Evolutionary conservation across 2,797 vertebrate genomes (phyloP), one percentile per base, ranked within the genome.

Genomic region (Melanotaenia parkinsoni): DNA sequence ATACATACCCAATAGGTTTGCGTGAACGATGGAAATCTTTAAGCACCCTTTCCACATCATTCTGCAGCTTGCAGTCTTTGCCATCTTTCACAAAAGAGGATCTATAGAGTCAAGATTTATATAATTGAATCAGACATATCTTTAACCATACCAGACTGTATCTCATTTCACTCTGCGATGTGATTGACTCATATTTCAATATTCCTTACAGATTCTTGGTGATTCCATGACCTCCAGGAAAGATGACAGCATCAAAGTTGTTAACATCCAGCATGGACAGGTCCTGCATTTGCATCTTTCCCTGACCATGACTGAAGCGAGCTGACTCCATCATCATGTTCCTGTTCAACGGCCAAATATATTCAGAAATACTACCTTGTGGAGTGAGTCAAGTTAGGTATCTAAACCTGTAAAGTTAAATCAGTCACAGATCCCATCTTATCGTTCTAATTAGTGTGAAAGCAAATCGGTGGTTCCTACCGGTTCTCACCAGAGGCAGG

Each of bases 291-390:
- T 93, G 91, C 78, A 79, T 90, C 85, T 40, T 83, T 62, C 92
- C 93, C 58, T 94, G 89, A 16, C 89, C 85, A 3, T 94, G 94
- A 66, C 87, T 91, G 89, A 94, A 95, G 47, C 93, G 90, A 32
- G 93, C 90, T 0, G 94, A 82, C 83, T 95, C 94, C 58, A 90
- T 82, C 92, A 95, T 92, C 86, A 91, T 88, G 90, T 94, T 94
- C 81, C 93, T 94, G 72, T 30, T 71, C n/a, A 50, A 77, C 0
- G 77, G 76, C 57, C 80, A 88, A 54, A 86, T 67, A 79, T 83
- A 72, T 76, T 83, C 60, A 82, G 67, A 74, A 82, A 74, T 73
- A 67, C 62, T 82, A 40, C 14, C 24, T 30, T 62, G 53, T 77
- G 60, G 62, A 75, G 59, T 79, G 62, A 88, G 63, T 81, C 76